A percentile compares a stretch with the other conserved stretches of the same genome.
These are phyloP conservation scores for Spizaetus ornatus DNA, from an alignment of 2,113 vertebrate genomes.

Conservation along the genomic window DNA sequence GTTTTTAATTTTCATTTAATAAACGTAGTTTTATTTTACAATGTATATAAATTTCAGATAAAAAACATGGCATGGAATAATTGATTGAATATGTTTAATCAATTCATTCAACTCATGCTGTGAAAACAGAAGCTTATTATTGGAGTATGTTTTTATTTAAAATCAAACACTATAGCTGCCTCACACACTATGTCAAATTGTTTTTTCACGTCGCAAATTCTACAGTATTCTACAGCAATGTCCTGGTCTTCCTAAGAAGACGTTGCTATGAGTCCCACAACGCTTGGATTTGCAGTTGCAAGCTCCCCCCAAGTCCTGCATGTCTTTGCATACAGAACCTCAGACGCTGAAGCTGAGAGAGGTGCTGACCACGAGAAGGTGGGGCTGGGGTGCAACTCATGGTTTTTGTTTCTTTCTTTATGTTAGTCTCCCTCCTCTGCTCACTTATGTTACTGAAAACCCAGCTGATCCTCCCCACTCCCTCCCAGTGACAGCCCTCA, in stretches of 20 bases:
- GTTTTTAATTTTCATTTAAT: background rate
- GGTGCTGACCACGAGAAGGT: background rate
- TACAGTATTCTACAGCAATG: background rate
- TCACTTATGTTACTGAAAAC: background rate
- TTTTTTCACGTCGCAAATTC: background rate
- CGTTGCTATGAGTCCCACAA: background rate
- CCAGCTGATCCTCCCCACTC: background rate
- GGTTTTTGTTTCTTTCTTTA: background rate
- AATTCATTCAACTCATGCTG: background rate
- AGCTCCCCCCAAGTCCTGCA: too few relatives aligned
- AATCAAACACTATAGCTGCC: background rate
- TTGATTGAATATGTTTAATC: background rate
- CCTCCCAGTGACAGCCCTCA: accelerated
- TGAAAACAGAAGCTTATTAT: background rate
- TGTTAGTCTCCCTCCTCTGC: background rate
- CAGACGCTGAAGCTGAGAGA: background rate
- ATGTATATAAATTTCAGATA: background rate
- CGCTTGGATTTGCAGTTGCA: background rate
- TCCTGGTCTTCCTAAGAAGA: background rate
- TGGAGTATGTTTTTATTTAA: background rate
- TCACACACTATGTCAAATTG: background rate
- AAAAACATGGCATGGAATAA: background rate
- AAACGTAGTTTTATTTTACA: background rate
- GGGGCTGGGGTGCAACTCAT: background rate
- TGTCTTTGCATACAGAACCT: background rate